phyloP scores from a whole-genome alignment of 2,797 vertebrate genomes.

The Phrynocephalus vlangalii region DNA sequence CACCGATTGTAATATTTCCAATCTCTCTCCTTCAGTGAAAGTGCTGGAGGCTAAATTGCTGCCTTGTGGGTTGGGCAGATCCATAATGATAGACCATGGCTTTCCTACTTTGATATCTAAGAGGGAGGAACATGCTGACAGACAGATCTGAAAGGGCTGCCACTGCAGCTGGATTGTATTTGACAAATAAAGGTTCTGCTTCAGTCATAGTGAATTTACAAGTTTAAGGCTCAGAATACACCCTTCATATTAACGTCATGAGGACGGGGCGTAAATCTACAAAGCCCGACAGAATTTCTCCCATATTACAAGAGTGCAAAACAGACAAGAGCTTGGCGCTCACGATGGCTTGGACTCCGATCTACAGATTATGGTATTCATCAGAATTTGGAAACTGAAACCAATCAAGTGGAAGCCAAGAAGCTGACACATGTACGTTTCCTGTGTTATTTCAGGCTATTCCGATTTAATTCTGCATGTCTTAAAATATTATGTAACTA shows the following conservation, averaged over 20 bases:
- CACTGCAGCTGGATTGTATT: constrained; percentile 41
- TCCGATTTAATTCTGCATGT: not conserved
- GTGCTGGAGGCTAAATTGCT: constrained; percentile 35
- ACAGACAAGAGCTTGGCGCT: not conserved
- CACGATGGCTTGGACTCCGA: not conserved
- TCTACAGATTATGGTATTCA: accelerated
- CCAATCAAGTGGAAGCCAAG: constrained; percentile 20
- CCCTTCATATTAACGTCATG: not conserved
- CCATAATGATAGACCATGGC: constrained; percentile 36
- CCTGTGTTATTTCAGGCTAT: not conserved
- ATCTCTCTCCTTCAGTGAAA: constrained; percentile 19
- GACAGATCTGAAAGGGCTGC: constrained; percentile 45
- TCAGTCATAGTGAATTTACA: not conserved
- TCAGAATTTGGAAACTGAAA: constrained; percentile 35
- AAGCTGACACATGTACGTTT: not conserved
- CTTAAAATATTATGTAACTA: constrained; percentile 1
- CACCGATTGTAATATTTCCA: not conserved
- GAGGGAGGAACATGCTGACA: constrained; percentile 47
- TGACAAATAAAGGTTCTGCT: constrained; percentile 19
- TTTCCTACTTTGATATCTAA: not conserved
- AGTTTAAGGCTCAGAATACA: constrained; percentile 28
- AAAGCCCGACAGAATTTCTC: not conserved
- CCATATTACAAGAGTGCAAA: not conserved
- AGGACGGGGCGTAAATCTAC: constrained; percentile 1
- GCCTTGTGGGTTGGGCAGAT: constrained; percentile 17